Evolutionary conservation across 2,113 vertebrate genomes (phyloP), one percentile per base, ranked within the genome.

Genomic region (Ictalurus punctatus): DNA sequence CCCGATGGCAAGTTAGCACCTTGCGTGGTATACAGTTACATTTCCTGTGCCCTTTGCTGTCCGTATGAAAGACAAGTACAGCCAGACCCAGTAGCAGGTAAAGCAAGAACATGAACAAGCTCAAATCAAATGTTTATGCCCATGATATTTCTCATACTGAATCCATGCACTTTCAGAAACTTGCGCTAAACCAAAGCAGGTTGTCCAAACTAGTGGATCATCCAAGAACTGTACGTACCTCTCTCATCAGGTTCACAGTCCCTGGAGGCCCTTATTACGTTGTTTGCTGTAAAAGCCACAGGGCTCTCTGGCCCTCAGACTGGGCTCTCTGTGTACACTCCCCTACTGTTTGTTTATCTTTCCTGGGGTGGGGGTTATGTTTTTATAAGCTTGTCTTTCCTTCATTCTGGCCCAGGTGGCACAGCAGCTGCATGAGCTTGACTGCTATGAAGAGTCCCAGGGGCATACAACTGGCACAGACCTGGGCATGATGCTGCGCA

Each of bases 371-470:
- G 82, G 56, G 56, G 79, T 79, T 48, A 54, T 78, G 87, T 89
- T 89, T 88, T 90, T 56, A 88, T 54, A 79, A 80, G 85, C 67
- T 74, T 9, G 37, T 73, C 79, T 90, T 90, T 86, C 79, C 91
- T 74, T 74, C 88, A 40, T 88, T 84, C 61, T 87, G 83, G 76
- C 61, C 37, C 92, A 99, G 98, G 97, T 99, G 13, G 97, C 97
- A 17, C 99, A 98, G 93, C 92, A 93, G 81, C 92, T 99, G 73
- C 98, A 97, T 90, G 93, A 96, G 34, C 95, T 98, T 96, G 98
- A 98, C 84, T 99, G 98, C 92, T 98, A 98, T 34, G 98, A 99
- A 94, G 96, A 99, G 84, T 99, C 98, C 56, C 92, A 98, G 92
- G 97, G 97, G 76, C 98, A 98, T 87, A 99, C 98, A 14, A 96